Evolutionary conservation across 1,140 invertebrate species (phyloP), one percentile per base, ranked within the genome.

Genomic region (Antheraea mylitta): DNA sequence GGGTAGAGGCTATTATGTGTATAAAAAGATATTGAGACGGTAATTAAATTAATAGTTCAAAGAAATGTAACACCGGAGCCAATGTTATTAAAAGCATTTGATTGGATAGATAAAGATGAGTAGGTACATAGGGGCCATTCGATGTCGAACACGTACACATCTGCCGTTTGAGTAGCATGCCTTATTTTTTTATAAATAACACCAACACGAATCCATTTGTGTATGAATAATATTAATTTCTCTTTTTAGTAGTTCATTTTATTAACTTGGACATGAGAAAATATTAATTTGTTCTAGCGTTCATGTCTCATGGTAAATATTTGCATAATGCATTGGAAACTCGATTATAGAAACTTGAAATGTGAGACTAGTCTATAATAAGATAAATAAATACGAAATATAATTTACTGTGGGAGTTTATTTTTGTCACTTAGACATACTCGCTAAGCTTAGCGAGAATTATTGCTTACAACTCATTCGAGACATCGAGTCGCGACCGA

Each of bases 391-490:
- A 68, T 59, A n/a, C 7, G 59, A n/a, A 11, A 8, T 45, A 36
- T 18, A 68, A 58, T 9, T 68, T 59, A 45, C 65, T 63, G 66
- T 64, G 13, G 37, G 53, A 67, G 53, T 60, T 64, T 64, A 68
- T 70, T 70, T 71, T 16, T 66, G 42, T 62, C 37, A 66, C 59
- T 65, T 53, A 18, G 53, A 22, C 66, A 62, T 62, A 61, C 48
- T 60, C 45, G 18, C 38, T n/a, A 18, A 36, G 38, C 11, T 42
- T 42, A 64, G 6, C 37, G 18, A n/a, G 63, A 61, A 64, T 71
- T 81, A 77, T 77, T 76, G 71, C 69, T 58, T 11, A 70, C 73
- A 80, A 78, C 75, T 78, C 58, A 71, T 69, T 70, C 66, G 64
- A 42, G 38, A 42, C 11, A 10, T 30, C 22, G 22, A 30, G 22